Percentiles rank a stretch among this genome's conserved stretches.
These are phyloP conservation scores for Lamellibrachia luymesi DNA, from an alignment of 1,140 invertebrate genomes.

Conservation along the genomic window DNA sequence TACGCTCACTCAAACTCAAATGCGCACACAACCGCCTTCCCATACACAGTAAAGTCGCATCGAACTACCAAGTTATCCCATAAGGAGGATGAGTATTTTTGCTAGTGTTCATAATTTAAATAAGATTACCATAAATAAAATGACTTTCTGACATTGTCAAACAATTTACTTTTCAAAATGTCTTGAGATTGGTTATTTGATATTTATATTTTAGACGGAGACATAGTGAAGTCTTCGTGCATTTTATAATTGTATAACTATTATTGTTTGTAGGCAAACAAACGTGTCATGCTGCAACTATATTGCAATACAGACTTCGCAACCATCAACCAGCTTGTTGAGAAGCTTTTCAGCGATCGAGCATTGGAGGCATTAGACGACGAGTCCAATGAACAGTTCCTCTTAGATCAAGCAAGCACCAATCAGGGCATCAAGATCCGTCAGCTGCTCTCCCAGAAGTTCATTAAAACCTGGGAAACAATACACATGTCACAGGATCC, in stretches of 20 bases:
- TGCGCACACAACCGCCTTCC: too few relatives aligned
- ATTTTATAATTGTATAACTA: neutral
- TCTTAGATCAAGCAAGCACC: neutral
- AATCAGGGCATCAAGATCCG: neutral
- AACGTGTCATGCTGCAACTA: neutral
- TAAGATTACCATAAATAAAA: too few relatives aligned
- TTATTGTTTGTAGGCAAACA: neutral
- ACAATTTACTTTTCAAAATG: too few relatives aligned
- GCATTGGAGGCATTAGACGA: neutral
- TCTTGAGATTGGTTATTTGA: too few relatives aligned
- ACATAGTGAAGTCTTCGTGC: too few relatives aligned
- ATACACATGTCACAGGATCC: neutral
- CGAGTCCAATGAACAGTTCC: neutral
- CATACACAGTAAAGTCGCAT: too few relatives aligned
- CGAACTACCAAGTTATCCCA: too few relatives aligned
- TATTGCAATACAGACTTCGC: neutral
- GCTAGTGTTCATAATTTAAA: too few relatives aligned
- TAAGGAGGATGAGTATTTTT: too few relatives aligned
- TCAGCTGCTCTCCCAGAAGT: neutral
- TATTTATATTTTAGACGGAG: too few relatives aligned
- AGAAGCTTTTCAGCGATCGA: neutral
- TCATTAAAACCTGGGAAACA: neutral
- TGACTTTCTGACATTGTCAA: too few relatives aligned
- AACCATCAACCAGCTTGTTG: neutral
- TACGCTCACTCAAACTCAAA: too few relatives aligned